Evolutionary conservation across 2,888 invertebrate species (phyloP).

Genomic region (Amphipyra tragopoginis): DNA sequence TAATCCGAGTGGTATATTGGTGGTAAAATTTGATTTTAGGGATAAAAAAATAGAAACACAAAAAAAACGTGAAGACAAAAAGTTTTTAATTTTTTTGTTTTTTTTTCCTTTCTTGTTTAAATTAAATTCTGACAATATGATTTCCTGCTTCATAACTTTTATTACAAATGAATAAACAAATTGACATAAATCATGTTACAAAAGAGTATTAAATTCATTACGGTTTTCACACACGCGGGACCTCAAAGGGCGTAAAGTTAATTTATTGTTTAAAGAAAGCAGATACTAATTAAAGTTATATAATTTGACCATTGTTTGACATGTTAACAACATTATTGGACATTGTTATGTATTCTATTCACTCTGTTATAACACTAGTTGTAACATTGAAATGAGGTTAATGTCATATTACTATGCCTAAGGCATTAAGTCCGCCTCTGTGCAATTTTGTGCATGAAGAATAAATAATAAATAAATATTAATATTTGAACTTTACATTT

Average conservation of each 20-base stretch:
- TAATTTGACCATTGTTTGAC: slow-evolving; percentile 27
- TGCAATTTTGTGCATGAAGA: no score
- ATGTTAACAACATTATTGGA: slow-evolving; percentile 3
- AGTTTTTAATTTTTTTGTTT: no score
- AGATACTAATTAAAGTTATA: slow-evolving; percentile 32
- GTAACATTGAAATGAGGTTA: slow-evolving; percentile 8
- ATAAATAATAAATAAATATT: no score
- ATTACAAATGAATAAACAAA: background rate
- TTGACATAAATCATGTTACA: background rate
- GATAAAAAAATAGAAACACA: no score
- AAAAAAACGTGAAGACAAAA: no score
- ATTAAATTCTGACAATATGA: no score
- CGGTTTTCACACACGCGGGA: background rate
- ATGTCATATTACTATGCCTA: background rate
- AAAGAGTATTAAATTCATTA: background rate
- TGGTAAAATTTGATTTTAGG: no score
- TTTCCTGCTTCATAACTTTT: no score
- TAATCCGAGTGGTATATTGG: no score
- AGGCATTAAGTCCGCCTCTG: no score
- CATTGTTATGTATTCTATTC: slow-evolving; percentile 7
- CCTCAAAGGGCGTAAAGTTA: background rate
- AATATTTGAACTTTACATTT: no score
- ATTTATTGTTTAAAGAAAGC: slow-evolving; percentile 21
- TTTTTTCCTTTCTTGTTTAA: no score
- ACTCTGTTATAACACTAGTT: slow-evolving; percentile 3